Base-by-base conservation (phyloP, 2,888 invertebrate species). In the Pristionchus arcanus region DNA sequence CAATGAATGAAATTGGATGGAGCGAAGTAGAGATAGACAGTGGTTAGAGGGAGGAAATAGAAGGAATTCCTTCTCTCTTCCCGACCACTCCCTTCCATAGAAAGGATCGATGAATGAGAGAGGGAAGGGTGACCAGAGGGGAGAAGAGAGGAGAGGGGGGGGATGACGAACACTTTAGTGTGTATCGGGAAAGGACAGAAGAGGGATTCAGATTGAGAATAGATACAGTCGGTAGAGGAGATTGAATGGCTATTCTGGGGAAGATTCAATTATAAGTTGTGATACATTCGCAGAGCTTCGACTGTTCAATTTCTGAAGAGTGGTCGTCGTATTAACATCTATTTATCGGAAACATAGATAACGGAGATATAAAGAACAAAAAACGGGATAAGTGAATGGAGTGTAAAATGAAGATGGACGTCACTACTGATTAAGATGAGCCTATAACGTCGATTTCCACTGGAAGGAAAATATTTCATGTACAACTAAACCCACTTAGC, bases 1-100 rank as follows among this genome's bases (percentile, higher is more conserved):
- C 37, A n/a, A 49, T 42, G 77, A 77, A 77, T 77, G 77, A 77
- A 77, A 68, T 42, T 42, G 37, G 55, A 42, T 4, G 53, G 77
- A 77, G 42, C 16, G 81, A 49, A 53, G 2, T 53, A 59, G 84
- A 84, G 84, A 84, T 1, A 34, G 81, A 83, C 4, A 63, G 31
- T 55, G 63, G 42, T 49, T 49, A 49, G 42, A 49, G 42, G 42
- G 42, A 49, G 42, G 42, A 49, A 49, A 49, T 49, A 49, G 85
- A 59, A 42, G 81, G 84, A 84, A 42, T 42, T 77, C 21, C 77
- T n/a, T 42, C 42, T 77, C 42, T 25, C 74, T 28, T 34, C 77
- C 77, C 77, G 77, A 77, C 77, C 77, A 77, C 77, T 77, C 77
- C 25, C 77, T 77, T 42, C 74, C 37, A 77, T 77, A 84, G 55